phyloP scores from a whole-genome alignment of 2,113 vertebrate species.

The Ahaetulla prasina region DNA sequence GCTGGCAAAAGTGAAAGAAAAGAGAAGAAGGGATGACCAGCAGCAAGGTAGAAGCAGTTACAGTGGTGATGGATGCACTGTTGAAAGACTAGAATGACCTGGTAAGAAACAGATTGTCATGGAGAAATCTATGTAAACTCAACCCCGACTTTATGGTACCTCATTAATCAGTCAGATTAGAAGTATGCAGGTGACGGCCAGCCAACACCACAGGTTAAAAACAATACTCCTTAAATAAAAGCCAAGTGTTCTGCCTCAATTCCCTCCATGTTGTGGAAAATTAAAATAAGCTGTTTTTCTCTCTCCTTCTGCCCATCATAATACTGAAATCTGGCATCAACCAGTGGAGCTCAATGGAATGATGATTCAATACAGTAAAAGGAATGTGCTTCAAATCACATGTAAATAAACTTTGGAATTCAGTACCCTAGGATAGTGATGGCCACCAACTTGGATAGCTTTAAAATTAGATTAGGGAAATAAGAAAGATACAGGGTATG shows the following conservation, averaged over 20 bases:
- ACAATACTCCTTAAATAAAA: neutral
- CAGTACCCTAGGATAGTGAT: neutral
- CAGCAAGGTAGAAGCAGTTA: neutral
- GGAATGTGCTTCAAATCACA: neutral
- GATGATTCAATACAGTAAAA: neutral
- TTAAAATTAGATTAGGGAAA: neutral
- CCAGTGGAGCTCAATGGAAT: neutral
- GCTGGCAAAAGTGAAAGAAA: neutral
- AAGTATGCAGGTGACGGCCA: neutral
- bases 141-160: neutral
- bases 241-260: neutral
- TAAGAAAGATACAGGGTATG: neutral
- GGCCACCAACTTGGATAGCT: neutral
- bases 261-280: neutral
- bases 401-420: neutral
- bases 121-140: neutral
- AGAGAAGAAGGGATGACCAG: neutral
- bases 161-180: neutral
- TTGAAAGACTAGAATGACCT: neutral
- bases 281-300: neutral
- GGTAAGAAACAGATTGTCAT: neutral
- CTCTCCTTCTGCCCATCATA: neutral
- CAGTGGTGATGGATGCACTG: neutral
- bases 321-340: neutral
- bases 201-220: neutral